Percentiles rank a stretch among this genome's conserved stretches.
phyloP scores from a whole-genome alignment of 2,113 vertebrate species.

The Nettapus auritus region DNA sequence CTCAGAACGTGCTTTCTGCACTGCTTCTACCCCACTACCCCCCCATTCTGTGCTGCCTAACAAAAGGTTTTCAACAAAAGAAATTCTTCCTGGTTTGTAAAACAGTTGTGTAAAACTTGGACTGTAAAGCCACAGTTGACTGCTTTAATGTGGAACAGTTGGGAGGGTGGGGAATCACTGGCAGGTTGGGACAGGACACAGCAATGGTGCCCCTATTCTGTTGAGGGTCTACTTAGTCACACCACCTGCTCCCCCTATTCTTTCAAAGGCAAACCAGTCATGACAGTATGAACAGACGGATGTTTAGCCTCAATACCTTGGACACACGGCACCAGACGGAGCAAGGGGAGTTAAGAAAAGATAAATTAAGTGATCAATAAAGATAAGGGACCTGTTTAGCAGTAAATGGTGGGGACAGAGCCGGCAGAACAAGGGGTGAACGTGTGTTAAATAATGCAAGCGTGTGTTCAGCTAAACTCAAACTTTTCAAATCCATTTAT shows the following conservation, averaged over 20 bases:
- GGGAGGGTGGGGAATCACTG: conserved; percentile 91
- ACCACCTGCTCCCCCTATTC: conserved; percentile 98
- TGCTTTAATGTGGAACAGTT: conserved; percentile 97
- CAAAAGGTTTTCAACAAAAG: conserved; percentile 83
- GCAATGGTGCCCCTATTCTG: conserved; percentile 87
- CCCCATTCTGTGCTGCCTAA: conserved; percentile 59
- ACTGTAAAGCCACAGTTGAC: conserved; percentile 89
- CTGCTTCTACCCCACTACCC: background rate
- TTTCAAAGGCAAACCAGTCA: conserved; percentile 84
- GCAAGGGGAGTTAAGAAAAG: conserved; percentile 82
- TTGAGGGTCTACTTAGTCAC: conserved; percentile 92
- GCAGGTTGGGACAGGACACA: conserved; percentile 88
- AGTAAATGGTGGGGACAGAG: conserved; percentile 79
- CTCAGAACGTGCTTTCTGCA: conserved; percentile 43
- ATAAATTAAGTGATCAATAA: conserved; percentile 94
- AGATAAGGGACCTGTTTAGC: conserved; percentile 79
- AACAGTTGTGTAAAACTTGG: conserved; percentile 97
- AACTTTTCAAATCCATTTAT: conserved; percentile 53
- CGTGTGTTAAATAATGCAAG: conserved; percentile 75
- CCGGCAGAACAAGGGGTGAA: conserved; percentile 69
- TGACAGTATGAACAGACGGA: conserved; percentile 91
- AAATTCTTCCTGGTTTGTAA: conserved; percentile 92
- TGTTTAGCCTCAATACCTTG: conserved; percentile 76
- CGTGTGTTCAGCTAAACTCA: conserved; percentile 53
- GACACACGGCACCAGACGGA: conserved; percentile 87